phyloP scores from a whole-genome alignment of 2,797 vertebrate species.

The Ctenochaetus hawaiiensis region DNA sequence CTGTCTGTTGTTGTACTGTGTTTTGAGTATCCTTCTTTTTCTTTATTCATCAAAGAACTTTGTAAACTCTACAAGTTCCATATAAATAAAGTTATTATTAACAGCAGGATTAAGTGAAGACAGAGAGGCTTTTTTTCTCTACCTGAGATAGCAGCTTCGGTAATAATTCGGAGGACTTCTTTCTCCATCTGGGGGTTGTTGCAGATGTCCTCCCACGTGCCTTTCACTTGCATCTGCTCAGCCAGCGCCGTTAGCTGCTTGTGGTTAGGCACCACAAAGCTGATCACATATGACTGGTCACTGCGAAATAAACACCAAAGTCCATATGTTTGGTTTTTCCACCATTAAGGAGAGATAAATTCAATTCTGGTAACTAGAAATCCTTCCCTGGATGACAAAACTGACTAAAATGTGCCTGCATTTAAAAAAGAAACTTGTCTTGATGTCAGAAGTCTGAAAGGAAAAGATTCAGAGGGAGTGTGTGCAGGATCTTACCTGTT shows the following conservation, averaged over 20 bases:
- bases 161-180: conserved; percentile 91
- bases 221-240: conserved; percentile 86
- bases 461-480: background rate
- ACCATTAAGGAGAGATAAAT: background rate
- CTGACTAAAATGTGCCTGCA: background rate
- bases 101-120: background rate
- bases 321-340: background rate
- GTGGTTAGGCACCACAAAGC: conserved; percentile 98
- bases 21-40: too few species aligned
- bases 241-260: conserved; percentile 92
- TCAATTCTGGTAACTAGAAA: background rate
- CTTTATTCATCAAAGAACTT: too few species aligned
- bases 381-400: background rate
- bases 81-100: too few species aligned
- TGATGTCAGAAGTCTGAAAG: background rate
- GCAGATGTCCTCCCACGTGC: conserved; percentile 94
- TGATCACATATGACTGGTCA: conserved; percentile 96
- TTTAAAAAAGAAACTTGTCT: background rate
- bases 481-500: conserved; percentile 88
- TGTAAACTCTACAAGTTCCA: too few species aligned
- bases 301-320: conserved; percentile 75
- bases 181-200: conserved; percentile 92
- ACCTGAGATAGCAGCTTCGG: conserved; percentile 93
- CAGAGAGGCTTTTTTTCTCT: background rate
- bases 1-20: too few species aligned